These are phyloP conservation scores for Sweltsa coloradensis DNA, from an alignment of 1,140 invertebrate genomes.

Conservation along the genomic window DNA sequence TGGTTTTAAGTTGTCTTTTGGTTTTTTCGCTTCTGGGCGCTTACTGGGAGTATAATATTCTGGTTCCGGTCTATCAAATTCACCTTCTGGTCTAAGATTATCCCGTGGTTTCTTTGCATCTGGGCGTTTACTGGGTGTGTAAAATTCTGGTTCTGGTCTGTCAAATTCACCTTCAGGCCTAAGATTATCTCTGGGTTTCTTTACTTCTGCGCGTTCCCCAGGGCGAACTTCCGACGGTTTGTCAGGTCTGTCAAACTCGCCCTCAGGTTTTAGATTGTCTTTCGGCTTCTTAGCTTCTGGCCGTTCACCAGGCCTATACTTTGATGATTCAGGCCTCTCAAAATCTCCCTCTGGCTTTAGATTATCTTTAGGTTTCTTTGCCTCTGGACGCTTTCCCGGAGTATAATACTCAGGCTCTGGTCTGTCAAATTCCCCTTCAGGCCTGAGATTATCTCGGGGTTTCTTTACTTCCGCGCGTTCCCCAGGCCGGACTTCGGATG, in stretches of 20 bases:
- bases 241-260: slow-evolving; percentile 23
- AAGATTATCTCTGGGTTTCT: slow-evolving; percentile 41
- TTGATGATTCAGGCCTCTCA: neutral
- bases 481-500: neutral
- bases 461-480: no score
- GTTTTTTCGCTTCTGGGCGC: no score
- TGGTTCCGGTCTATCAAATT: no score
- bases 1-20: slow-evolving; percentile 43
- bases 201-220: slow-evolving; percentile 30
- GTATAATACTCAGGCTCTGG: no score
- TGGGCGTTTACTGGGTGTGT: slow-evolving; percentile 21
- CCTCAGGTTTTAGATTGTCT: slow-evolving; percentile 33
- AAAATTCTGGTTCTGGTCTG: slow-evolving; percentile 21
- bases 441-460: no score
- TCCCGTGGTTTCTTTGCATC: no score
- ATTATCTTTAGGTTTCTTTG: slow-evolving; percentile 15
- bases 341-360: slow-evolving; percentile 18
- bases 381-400: slow-evolving; percentile 14
- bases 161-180: slow-evolving; percentile 31
- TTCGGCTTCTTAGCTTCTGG: slow-evolving; percentile 20
- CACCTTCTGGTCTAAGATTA: no score
- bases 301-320: slow-evolving; percentile 21
- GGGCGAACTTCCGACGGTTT: slow-evolving; percentile 15
- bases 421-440: no score
- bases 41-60: no score